Base-by-base conservation (phyloP, 2,113 vertebrate species). In the Strix aluco region DNA sequence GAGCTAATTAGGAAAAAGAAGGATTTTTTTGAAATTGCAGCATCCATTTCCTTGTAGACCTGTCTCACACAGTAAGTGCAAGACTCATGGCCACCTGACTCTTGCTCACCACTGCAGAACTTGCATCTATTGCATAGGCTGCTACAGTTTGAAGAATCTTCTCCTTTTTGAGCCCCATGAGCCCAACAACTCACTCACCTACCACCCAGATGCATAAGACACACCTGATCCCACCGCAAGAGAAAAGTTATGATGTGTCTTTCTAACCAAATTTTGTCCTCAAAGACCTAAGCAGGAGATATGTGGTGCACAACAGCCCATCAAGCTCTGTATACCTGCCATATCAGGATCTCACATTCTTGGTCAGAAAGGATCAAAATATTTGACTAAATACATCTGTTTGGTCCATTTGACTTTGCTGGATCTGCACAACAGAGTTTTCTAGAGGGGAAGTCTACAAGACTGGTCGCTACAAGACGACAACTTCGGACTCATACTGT, bases 151-250 rank as follows among this genome's bases (percentile, higher is more conserved):
- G 62, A 94, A 72, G 26, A 82, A 61, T 49, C 47, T 82, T 67
- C 38, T 70, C 8, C 29, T 62, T 88, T 82, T 40, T 57, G 34
- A 93, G 36, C 5, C 36, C 11, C 18, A 46, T 17, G 11, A 44
- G 15, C 8, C 26, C 1, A 2, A 51, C 14, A 86, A 18, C 46
- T 86, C 34, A 47, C 6, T 12, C 26, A 61, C 14, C 34, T 83
- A 63, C 27, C 27, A 49, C 6, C 13, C n/a, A 66, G n/a, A 51
- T 18, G 14, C 40, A 74, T 52, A 32, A 59, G 54, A 72, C 11
- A 67, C 32, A 34, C 1, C 0, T 6, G 11, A 93, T 54, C 16
- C n/a, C 59, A 81, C 20, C 51, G 34, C 1, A 1, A 3, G 2
- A 66, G 17, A 70, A 30, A 58, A 70, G 30, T 62, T 26, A 54